Evolutionary conservation across 2,888 invertebrate species (phyloP), one percentile per base, ranked within the genome.

Genomic region (Unio pictorum): DNA sequence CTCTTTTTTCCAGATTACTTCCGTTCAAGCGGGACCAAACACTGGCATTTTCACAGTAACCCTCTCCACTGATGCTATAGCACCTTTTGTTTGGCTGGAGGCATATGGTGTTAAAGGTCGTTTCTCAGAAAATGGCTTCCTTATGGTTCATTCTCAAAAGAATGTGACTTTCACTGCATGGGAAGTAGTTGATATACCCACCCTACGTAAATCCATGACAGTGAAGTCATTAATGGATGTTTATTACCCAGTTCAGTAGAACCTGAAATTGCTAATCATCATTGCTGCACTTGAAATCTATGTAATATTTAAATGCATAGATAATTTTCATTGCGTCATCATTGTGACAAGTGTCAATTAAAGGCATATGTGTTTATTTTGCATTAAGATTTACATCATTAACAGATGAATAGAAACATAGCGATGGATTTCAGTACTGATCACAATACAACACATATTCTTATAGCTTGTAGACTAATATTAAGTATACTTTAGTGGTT

Each of bases 91-190:
- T 6, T 89, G 89, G 89, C 73, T 90, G 54, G 87, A 89, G 18
- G 83, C 85, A 0, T 61, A 58, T n/a, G 82, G 80, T 15, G 73
- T 86, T 45, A 59, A 87, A 84, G 95, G 95, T 1, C 91, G 90
- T 71, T 95, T 95, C 88, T 93, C 93, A 1, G 93, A 95, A 79
- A 95, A 96, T 89, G 96, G 95, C 0, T 93, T 95, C 75, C 74
- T 89, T 8, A 84, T 83, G 92, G 83, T 90, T 4, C 76, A 84
- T 26, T 74, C 83, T 1, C 67, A 66, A 7, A 75, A 62, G 63
- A 67, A 64, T 8, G 66, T 88, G 20, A 76, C 68, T 55, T 87
- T 86, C 68, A 78, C 73, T 61, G 76, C 85, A 1, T 82, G 83
- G 82, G 73, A 81, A 61, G 55, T 71, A 11, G 73, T 80, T 1